Base-by-base conservation (phyloP, 2,113 vertebrate genomes). In the Labrus mixtus region DNA sequence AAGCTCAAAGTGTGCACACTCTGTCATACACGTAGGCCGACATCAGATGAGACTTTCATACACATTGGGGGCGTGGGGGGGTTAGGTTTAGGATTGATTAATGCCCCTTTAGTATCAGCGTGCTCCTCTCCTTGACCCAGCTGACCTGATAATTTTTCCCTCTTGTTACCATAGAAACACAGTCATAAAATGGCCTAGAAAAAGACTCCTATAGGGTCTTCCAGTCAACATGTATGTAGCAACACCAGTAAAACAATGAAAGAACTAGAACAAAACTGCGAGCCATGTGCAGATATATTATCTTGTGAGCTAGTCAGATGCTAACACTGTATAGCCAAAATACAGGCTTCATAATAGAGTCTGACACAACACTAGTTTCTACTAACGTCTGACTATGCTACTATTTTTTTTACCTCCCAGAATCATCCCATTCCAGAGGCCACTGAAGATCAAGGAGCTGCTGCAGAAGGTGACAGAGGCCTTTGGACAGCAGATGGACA, bases 401-500 rank as follows among this genome's bases (percentile, higher is more conserved):
- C 76, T 43, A 56, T 61, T 69, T 76, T 69, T 76, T 60, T 58
- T 67, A 23, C 33, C 78, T 23, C 29, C 29, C 87, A 97, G 97
- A 85, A 97, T 97, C 87, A 96, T 97, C 87, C 95, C 93, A 8
- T 97, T 97, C 81, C 94, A 95, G 87, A 96, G 96, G 87, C 96
- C 97, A 3, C 91, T 96, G 86, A 96, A 82, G 78, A 95, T 96
- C 90, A 97, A 95, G 85, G 96, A 97, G 63, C 94, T 97, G 71
- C 90, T 95, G 67, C 96, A 96, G 92, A 97, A 97, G 88, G 96
- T 96, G 83, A 96, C 94, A 0, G 97, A 97, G 88, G 96, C 96
- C 79, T 97, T 96, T 73, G 97, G 96, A 39, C 96, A 97, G 92
- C 95, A 95, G 76, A 95, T 97, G 96, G 97, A 97, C 76, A 92